phyloP scores from a whole-genome alignment of 2,113 vertebrate species.

The Pseudonaja textilis region DNA sequence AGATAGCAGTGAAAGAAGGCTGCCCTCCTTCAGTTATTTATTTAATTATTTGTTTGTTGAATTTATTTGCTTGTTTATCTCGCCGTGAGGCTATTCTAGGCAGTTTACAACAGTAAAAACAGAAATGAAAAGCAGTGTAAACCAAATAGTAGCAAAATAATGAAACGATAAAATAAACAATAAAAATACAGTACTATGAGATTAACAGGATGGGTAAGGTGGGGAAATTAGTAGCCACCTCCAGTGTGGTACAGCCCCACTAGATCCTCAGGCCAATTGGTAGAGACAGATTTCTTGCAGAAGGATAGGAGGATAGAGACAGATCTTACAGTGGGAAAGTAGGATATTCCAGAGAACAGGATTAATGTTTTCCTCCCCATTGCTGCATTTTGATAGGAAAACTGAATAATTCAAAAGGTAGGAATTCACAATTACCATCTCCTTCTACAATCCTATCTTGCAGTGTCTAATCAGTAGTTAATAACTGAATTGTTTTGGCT shows the following conservation, averaged over 20 bases:
- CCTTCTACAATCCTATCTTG: not conserved
- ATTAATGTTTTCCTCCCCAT: not conserved
- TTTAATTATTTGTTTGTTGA: not conserved
- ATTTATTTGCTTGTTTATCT: not conserved
- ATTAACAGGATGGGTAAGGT: not conserved
- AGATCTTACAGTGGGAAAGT: not conserved
- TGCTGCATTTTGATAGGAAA: slow-evolving; percentile 9
- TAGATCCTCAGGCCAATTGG: not conserved
- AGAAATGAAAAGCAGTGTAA: not conserved
- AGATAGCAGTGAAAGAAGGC: not conserved
- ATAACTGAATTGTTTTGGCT: not conserved
- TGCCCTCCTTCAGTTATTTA: not conserved
- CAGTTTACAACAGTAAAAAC: not conserved
- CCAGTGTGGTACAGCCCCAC: not conserved
- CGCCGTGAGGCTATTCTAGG: not conserved
- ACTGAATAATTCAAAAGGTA: slow-evolving; percentile 7
- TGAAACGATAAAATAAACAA: not conserved
- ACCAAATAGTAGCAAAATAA: not conserved
- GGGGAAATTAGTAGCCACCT: not conserved
- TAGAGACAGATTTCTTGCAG: not conserved
- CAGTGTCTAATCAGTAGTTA: not conserved
- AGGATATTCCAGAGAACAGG: not conserved
- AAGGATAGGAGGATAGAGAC: not conserved
- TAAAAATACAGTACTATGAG: not conserved
- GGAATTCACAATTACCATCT: not conserved